Evolutionary conservation across 2,113 vertebrate genomes (phyloP), one percentile per base, ranked within the genome.

Genomic region (Lamprologus speciosus): DNA sequence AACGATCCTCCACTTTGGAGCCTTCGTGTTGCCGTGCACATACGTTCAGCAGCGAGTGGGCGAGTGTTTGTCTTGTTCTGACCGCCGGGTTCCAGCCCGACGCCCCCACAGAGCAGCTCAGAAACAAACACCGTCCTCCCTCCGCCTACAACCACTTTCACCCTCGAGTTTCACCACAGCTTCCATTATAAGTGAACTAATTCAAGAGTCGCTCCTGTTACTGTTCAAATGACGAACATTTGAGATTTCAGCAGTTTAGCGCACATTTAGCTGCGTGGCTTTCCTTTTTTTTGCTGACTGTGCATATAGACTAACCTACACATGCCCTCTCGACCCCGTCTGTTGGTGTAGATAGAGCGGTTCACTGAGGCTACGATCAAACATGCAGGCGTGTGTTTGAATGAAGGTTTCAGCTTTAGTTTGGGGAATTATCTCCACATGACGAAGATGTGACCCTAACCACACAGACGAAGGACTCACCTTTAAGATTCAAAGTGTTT

Each of bases 71-170:
- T 84, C 78, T 37, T 85, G 58, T 21, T 57, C 82, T 63, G 70
- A 58, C 53, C 37, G 31, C 50, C 82, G 16, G 11, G 26, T 60
- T 87, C 80, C 83, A 89, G 84, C 75, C 51, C 1, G 16, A 88
- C 88, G 70, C 88, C 92, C 92, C 88, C 89, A 85, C 87, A 84
- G 14, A 57, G 31, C 60, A 65, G 28, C 47, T 82, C 37, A n/a
- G 50, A 12, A 13, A 55, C 57, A 65, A 73, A 35, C 75, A 54
- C 7, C 2, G 16, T 40, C 23, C 57, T 35, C 19, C n/a, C 35
- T 31, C 40, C 8, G 7, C 65, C 35, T 9, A 70, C 35, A n/a
- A 21, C n/a, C 63, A 13, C n/a, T 21, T 40, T 40, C 11, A 70
- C 37, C 65, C 51, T 42, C 63, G 9, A 11, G 17, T 78, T 78